phyloP scores from a whole-genome alignment of 2,797 vertebrate genomes.

The Clarias pachynema region DNA sequence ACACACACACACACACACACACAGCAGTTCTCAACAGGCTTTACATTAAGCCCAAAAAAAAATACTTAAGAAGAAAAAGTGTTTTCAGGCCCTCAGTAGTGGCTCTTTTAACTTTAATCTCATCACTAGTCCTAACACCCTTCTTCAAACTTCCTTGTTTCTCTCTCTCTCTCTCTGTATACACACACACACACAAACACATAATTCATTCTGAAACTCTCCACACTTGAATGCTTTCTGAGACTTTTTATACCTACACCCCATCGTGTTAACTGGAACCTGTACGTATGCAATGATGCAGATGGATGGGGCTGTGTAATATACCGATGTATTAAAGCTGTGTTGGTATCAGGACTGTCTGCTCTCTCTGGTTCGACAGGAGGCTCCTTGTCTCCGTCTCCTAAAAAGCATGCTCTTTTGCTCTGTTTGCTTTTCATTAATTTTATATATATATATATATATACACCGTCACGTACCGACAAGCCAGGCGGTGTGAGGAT shows the following conservation, averaged over 20 bases:
- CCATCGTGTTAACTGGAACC: conserved; percentile 39
- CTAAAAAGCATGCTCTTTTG: conserved; percentile 35
- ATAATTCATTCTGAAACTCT: conserved; percentile 66
- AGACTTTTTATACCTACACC: conserved; percentile 49
- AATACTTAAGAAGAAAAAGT: conserved; percentile 23
- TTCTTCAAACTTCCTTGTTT: conserved; percentile 15
- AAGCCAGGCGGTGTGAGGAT: conserved; percentile 30
- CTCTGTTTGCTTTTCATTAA: conserved; percentile 29
- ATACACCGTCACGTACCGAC: not conserved
- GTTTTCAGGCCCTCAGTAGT: conserved; percentile 29
- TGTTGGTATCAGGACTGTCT: conserved; percentile 44
- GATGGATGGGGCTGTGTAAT: conserved; percentile 38
- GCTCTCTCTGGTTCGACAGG: conserved; percentile 21
- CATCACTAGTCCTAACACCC: conserved; percentile 50
- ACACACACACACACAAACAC: conserved; percentile 63
- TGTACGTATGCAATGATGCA: conserved; percentile 24
- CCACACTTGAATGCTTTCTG: conserved; percentile 54
- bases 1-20: conserved; percentile 29
- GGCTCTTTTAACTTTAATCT: conserved; percentile 31
- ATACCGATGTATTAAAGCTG: conserved; percentile 50
- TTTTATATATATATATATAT: not conserved
- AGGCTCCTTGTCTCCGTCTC: conserved; percentile 4
- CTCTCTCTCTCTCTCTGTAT: conserved; percentile 40
- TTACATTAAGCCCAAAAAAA: conserved; percentile 33
- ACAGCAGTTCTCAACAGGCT: conserved; percentile 43